These are phyloP conservation scores for Lepidocyrtoides sp. DNA, from an alignment of 2,888 invertebrate species.

Conservation along the genomic window DNA sequence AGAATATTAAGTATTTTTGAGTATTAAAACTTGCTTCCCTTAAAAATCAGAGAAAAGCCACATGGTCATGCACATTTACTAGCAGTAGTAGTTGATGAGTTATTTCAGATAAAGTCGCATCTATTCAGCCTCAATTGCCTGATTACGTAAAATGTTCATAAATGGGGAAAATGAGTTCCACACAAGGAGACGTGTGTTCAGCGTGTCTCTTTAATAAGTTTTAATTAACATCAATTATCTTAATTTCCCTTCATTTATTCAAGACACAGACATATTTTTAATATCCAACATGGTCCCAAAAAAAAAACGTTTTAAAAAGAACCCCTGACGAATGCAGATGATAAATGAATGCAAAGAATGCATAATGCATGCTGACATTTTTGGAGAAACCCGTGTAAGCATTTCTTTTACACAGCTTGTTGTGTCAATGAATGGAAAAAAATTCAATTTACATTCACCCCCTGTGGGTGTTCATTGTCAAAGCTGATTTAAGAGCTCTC, in stretches of 20 bases:
- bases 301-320: too few species aligned
- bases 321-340: not conserved
- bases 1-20: too few species aligned
- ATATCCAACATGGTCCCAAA: too few species aligned
- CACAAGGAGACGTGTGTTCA: not conserved
- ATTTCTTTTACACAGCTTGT: not conserved
- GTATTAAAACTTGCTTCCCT: too few species aligned
- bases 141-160: not conserved
- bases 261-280: too few species aligned
- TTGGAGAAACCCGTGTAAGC: slow-evolving; percentile 49
- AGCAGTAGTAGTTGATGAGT: too few species aligned
- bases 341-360: not conserved
- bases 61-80: too few species aligned
- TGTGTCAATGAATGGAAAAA: slow-evolving; percentile 33
- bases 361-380: not conserved
- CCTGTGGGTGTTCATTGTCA: slow-evolving; percentile 62
- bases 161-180: not conserved
- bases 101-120: too few species aligned
- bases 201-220: not conserved
- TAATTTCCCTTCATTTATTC: slow-evolving; percentile 50
- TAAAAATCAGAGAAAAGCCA: too few species aligned
- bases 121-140: too few species aligned
- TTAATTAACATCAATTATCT: slow-evolving; percentile 50
- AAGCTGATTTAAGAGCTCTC: slow-evolving; percentile 43
- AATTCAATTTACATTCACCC: slow-evolving; percentile 52